Evolutionary conservation across 92 coral and sea anemone genomes (phyloP).

Genomic region (Parazoanthus swiftii): DNA sequence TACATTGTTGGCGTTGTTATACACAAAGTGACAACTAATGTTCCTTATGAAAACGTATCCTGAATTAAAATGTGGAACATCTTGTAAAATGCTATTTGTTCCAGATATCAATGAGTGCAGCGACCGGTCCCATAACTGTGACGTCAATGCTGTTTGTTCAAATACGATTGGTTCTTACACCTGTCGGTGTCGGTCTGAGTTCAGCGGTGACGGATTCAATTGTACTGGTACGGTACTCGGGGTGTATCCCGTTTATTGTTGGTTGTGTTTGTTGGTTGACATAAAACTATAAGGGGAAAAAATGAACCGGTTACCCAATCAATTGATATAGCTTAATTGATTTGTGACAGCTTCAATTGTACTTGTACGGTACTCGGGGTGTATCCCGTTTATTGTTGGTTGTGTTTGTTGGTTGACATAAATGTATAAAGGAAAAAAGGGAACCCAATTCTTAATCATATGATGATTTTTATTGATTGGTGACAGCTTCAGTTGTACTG

Average conservation of each 20-base stretch:
- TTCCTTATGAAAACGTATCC: too few relatives aligned
- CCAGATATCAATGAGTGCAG: slow-evolving; percentile 35
- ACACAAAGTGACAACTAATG: too few relatives aligned
- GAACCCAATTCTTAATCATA: not conserved
- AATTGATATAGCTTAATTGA: too few relatives aligned
- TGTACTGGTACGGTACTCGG: slow-evolving; percentile 19
- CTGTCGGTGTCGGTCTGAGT: slow-evolving; percentile 23
- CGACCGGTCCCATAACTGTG: slow-evolving; percentile 2
- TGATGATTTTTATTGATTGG: too few relatives aligned
- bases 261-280: not conserved
- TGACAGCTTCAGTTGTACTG: too few relatives aligned
- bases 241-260: not conserved
- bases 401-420: not conserved
- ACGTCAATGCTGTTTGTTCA: slow-evolving; percentile 28
- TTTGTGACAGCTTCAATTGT: slow-evolving; percentile 21
- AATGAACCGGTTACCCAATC: not conserved
- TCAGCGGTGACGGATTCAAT: slow-evolving; percentile 11
- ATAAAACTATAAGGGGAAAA: not conserved
- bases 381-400: not conserved
- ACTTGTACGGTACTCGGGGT: not conserved
- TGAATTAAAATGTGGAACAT: not conserved
- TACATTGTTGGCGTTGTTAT: too few relatives aligned
- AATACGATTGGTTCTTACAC: slow-evolving; percentile 31
- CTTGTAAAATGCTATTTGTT: not conserved
- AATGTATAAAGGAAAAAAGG: not conserved